A percentile compares a stretch with the other conserved stretches of the same genome.
These are phyloP conservation scores for Scotopteryx bipunctaria DNA, from an alignment of 2,888 invertebrate species.

Conservation along the genomic window DNA sequence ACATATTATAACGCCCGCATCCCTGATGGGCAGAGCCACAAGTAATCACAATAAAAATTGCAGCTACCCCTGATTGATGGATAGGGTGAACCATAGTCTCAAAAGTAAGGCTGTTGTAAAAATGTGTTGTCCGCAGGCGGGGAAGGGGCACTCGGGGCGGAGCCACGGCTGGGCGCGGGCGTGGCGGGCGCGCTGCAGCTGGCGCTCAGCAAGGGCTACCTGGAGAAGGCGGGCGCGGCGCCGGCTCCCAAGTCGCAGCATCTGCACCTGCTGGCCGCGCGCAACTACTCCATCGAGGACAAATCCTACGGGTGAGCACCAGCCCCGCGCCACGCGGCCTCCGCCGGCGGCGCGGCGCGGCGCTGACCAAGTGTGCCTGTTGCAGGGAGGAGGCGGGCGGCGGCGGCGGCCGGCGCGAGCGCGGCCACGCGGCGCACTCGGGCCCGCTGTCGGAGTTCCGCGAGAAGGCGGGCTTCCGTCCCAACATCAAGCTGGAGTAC, in stretches of 20 bases:
- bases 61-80: too few species aligned
- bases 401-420: conserved; percentile 83
- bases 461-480: conserved; percentile 95
- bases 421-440: conserved; percentile 25
- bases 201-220: conserved; percentile 96
- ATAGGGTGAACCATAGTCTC: neutral
- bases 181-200: conserved; percentile 95
- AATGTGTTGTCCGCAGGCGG: conserved; percentile 42
- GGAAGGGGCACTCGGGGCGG: conserved; percentile 90
- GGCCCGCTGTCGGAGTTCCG: conserved; percentile 96
- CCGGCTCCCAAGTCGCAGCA: conserved; percentile 76
- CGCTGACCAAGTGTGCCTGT: too few species aligned
- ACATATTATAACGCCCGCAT: too few species aligned
- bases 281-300: conserved; percentile 56
- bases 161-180: conserved; percentile 96
- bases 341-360: too few species aligned
- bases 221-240: conserved; percentile 91
- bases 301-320: conserved; percentile 55
- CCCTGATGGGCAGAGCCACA: too few species aligned
- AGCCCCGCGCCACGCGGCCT: neutral
- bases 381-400: conserved; percentile 93
- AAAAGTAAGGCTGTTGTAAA: neutral
- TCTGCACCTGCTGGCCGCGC: conserved; percentile 46
- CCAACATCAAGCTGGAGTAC: conserved; percentile 97
- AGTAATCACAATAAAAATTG: too few species aligned